phyloP scores from a whole-genome alignment of 2,113 vertebrate genomes.

The Geothlypis trichas region DNA sequence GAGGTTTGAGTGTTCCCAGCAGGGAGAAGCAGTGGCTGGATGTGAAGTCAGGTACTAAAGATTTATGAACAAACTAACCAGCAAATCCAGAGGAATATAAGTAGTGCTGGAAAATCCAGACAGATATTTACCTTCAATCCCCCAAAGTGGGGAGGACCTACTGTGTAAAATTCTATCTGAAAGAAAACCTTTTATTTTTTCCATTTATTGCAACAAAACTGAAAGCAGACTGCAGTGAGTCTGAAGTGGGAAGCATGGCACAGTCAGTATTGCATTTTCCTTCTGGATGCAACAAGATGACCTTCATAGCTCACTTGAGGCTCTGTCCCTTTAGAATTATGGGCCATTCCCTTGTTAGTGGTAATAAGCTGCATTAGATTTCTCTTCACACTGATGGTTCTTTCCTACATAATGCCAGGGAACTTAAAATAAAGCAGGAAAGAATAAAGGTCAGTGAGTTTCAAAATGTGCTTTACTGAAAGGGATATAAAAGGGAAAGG shows the following conservation, averaged over 20 bases:
- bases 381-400: constrained; percentile 5
- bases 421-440: not conserved
- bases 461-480: not conserved
- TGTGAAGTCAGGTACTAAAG: not conserved
- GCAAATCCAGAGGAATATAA: not conserved
- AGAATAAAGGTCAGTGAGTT: constrained; percentile 9
- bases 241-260: not conserved
- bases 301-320: constrained; percentile 47
- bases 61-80: not conserved
- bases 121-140: not conserved
- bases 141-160: not conserved
- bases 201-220: constrained; percentile 8
- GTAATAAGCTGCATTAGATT: constrained; percentile 52
- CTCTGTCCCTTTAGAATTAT: constrained; percentile 45
- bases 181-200: not conserved
- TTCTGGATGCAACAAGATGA: constrained; percentile 33
- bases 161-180: not conserved
- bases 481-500: constrained; percentile 11
- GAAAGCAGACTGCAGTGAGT: not conserved
- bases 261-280: constrained; percentile 6
- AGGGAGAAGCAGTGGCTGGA: not conserved
- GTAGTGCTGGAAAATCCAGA: not conserved
- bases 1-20: not conserved
- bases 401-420: not conserved
- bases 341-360: constrained; percentile 43